Percentiles rank a stretch among this genome's conserved stretches.
These are phyloP conservation scores for Nemapogon koenigi DNA, from an alignment of 2,888 invertebrate species.

Conservation along the genomic window DNA sequence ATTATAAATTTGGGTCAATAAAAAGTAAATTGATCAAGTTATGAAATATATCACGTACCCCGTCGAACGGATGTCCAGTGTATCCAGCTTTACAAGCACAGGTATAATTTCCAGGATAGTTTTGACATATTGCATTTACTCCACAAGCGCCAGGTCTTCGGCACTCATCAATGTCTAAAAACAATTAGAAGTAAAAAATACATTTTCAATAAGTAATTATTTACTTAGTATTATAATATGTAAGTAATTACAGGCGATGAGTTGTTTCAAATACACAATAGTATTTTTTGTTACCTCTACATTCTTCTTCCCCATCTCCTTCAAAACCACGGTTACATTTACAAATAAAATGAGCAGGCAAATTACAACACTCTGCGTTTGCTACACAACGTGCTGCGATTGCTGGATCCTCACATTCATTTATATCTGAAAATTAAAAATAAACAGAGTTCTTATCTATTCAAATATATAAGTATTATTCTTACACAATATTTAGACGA, in stretches of 20 bases:
- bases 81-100: slow-evolving; percentile 85
- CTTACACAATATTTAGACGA: too few relatives aligned
- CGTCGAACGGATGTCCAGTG: slow-evolving; percentile 77
- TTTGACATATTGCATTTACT: slow-evolving; percentile 79
- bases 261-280: too few relatives aligned
- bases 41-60: slow-evolving; percentile 29
- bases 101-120: slow-evolving; percentile 86
- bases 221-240: too few relatives aligned
- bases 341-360: slow-evolving; percentile 93
- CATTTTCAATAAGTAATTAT: not conserved
- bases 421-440: slow-evolving; percentile 81
- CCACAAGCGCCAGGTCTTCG: slow-evolving; percentile 82
- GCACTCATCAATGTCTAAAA: slow-evolving; percentile 88
- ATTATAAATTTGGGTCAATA: not conserved
- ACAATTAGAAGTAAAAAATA: slow-evolving; percentile 10
- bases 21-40: not conserved
- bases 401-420: slow-evolving; percentile 91
- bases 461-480: too few relatives aligned
- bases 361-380: slow-evolving; percentile 94
- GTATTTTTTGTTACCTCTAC: too few relatives aligned
- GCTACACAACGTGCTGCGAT: slow-evolving; percentile 85
- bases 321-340: slow-evolving; percentile 91
- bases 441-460: too few relatives aligned
- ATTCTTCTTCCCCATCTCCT: slow-evolving; percentile 89
- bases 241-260: too few relatives aligned